These are phyloP conservation scores for Pseudoips prasinana DNA, from an alignment of 2,888 invertebrate species.

Conservation along the genomic window DNA sequence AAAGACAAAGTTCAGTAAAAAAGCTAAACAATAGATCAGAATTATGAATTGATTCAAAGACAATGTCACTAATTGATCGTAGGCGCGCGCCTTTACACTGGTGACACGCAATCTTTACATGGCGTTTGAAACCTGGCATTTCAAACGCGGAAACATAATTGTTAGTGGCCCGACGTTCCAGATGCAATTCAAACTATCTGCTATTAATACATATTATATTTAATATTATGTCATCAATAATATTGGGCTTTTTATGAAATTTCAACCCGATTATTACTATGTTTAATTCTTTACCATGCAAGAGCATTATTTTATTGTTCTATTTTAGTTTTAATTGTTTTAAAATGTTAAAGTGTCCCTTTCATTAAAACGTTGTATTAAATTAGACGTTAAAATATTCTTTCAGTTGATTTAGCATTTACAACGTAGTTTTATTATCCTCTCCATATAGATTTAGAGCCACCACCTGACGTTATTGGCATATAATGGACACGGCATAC, in stretches of 20 bases:
- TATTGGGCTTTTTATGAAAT: too few relatives aligned
- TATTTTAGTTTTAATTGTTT: too few relatives aligned
- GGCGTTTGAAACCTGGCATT: constrained; percentile 22
- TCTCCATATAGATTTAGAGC: too few relatives aligned
- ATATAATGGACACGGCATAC: too few relatives aligned
- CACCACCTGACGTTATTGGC: too few relatives aligned
- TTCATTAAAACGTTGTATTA: too few relatives aligned
- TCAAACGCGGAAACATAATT: constrained; percentile 23
- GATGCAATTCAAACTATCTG: constrained; percentile 19
- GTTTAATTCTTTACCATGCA: constrained; percentile 7
- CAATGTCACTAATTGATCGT: constrained; percentile 67
- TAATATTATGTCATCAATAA: too few relatives aligned
- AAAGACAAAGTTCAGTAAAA: constrained; percentile 32
- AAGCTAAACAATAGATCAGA: constrained; percentile 48
- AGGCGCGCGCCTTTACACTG: constrained; percentile 38
- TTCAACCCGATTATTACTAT: too few relatives aligned
- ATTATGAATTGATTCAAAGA: constrained; percentile 50
- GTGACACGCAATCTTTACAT: constrained; percentile 31
- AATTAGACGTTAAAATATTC: too few relatives aligned
- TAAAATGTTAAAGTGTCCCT: too few relatives aligned
- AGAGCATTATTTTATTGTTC: background rate
- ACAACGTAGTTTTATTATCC: too few relatives aligned
- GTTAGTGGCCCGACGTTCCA: constrained; percentile 21
- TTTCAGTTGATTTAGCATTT: too few relatives aligned
- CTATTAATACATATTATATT: constrained; percentile 20